Conservation (phyloP, 2,113 vertebrate genomes). For the Aphyosemion australe region DNA sequence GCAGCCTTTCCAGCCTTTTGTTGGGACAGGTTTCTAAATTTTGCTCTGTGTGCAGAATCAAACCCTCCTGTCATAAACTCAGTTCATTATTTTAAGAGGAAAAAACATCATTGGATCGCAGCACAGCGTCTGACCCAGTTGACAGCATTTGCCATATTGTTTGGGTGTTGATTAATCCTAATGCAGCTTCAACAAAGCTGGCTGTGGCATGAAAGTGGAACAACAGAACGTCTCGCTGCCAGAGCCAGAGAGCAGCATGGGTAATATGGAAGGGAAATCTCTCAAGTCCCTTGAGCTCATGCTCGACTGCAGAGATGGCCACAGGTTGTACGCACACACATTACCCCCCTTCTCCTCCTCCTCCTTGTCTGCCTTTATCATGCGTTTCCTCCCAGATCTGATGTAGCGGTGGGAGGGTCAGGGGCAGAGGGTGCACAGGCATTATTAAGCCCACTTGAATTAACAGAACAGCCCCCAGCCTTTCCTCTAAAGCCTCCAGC, state of each 20-base stretch:
- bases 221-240: slow-evolving; percentile 47
- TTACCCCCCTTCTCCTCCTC: slow-evolving; percentile 30
- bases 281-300: slow-evolving; percentile 47
- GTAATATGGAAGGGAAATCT: slow-evolving; percentile 54
- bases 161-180: slow-evolving; percentile 74
- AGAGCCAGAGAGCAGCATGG: slow-evolving; percentile 37
- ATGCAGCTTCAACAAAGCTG: slow-evolving; percentile 69
- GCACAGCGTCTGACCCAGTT: slow-evolving; percentile 66
- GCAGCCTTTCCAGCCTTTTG: slow-evolving; percentile 1
- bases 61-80: slow-evolving; percentile 37
- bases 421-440: slow-evolving; percentile 73
- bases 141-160: slow-evolving; percentile 70
- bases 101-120: slow-evolving; percentile 55
- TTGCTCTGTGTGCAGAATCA: not conserved
- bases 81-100: slow-evolving; percentile 56
- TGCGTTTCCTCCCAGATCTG: slow-evolving; percentile 72
- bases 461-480: slow-evolving; percentile 77
- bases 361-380: slow-evolving; percentile 73
- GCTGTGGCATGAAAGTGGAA: slow-evolving; percentile 53
- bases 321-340: slow-evolving; percentile 64
- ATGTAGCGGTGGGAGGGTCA: slow-evolving; percentile 72
- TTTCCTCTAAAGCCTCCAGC: slow-evolving; percentile 78
- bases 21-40: not conserved
- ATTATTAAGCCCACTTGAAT: slow-evolving; percentile 81
- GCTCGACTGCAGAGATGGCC: slow-evolving; percentile 54